Evolutionary conservation across 2,113 vertebrate genomes (phyloP), one percentile per base, ranked within the genome.

Genomic region (Harpagus bidentatus): DNA sequence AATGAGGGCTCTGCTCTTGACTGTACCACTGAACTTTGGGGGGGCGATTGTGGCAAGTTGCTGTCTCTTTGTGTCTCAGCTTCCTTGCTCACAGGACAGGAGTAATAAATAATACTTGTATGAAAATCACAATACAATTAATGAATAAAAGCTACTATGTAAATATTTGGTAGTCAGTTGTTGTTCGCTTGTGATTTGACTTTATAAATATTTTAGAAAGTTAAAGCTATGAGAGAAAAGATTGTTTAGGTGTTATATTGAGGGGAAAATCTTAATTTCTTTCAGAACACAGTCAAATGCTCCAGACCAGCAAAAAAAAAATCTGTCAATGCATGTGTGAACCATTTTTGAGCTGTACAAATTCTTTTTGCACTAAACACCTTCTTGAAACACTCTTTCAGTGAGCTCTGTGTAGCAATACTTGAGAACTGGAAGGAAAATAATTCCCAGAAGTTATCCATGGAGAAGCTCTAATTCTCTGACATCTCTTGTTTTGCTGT

Each of bases 291-390:
- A 55, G 18, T 11, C 43, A 47, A 59, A 45, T 56, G 7, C 5
- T 12, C 1, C 26, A 78, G 23, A 34, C 15, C 4, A n/a, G 18
- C 3, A 32, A 78, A 31, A 31, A 31, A 31, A 48, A 38, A 45
- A 13, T 3, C 13, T 58, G 8, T 50, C 0, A 0, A 45, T n/a
- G 5, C 1, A 0, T 50, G 2, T 79, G 47, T 16, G 32, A 43
- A 16, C 0, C 0, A 23, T 45, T 86, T 66, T 16, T 61, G 40
- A 23, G 8, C 38, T 65, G 28, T 34, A 17, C 2, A 42, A 43
- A 16, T 71, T 52, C 20, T 63, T 73, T 80, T 52, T 67, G 16
- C 25, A 11, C 52, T 72, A 47, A 74, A 34, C 10, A 25, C 5
- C 28, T 81, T 23, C 52, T 38, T 48, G 53, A 87, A 82, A 71